Base-by-base conservation (phyloP, 2,797 vertebrate species). In the Paedocypris micromegethes region DNA sequence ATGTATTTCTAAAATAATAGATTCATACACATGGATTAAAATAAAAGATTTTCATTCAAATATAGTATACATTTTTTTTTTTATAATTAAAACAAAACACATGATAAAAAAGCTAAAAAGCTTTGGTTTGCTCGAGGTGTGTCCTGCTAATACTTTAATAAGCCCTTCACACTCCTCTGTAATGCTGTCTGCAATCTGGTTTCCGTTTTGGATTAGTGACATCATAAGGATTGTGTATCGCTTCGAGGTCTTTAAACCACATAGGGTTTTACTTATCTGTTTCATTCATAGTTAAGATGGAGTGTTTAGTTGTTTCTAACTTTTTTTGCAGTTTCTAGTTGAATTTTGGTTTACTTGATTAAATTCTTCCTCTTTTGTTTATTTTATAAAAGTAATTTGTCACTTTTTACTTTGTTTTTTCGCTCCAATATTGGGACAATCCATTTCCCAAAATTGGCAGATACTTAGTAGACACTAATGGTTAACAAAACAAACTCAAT, bases 391-490 rank as follows among this genome's bases (percentile, higher is more conserved):
- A 1, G 47, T 23, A 9, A 6, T 37, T 23, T 23, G 23, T 23
- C 23, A 23, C 23, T 23, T 23, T 23, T 23, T 23, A 23, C 23
- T 23, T 52, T 52, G 4, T 52, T 37, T n/a, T 9, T 9, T 52
- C 50, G 3, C 37, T 5, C 5, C 3, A 9, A n/a, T 52, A 5
- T n/a, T 52, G n/a, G 9, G 9, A 52, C 6, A 2, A 23, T n/a
- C 5, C 50, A 52, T 52, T 23, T 52, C 3, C 3, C 9, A 4
- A 52, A 52, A n/a, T n/a, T 52, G 50, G 2, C 9, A 52, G 1
- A 23, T 23, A 23, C 23, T 23, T 23, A 23, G 23, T 23, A 23
- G 1, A 23, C 59, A 67, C 82, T 74, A 86, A 85, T 80, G 45
- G 66, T 47, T 80, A 72, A 83, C 75, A 37, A 46, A 46, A 49